Evolutionary conservation across 2,113 vertebrate genomes (phyloP).

Genomic region (Conger conger): DNA sequence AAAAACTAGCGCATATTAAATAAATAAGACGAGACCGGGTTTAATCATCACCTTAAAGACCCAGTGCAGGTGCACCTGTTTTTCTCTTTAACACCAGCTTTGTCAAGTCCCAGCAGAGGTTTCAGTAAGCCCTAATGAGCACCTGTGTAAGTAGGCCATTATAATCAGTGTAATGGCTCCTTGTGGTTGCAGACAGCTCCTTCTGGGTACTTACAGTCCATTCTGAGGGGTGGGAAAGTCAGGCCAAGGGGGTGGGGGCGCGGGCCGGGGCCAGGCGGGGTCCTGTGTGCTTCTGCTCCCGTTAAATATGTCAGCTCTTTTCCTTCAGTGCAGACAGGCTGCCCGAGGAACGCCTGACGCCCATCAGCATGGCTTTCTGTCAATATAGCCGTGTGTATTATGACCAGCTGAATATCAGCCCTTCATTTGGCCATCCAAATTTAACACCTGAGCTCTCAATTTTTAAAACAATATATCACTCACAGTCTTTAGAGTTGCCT

Average conservation of each 20-base stretch:
- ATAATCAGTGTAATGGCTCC: constrained; percentile 35
- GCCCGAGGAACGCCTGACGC: not conserved
- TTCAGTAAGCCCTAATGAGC: constrained; percentile 38
- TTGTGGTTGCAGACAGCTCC: not conserved
- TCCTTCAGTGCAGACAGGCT: not conserved
- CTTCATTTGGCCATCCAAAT: not conserved
- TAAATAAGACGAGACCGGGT: not conserved
- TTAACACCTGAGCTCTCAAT: not conserved
- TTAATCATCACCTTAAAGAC: not conserved
- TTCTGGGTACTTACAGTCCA: not conserved
- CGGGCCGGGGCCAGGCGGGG: not conserved
- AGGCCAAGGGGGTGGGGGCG: not conserved
- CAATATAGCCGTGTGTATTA: not conserved
- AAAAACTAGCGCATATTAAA: not conserved
- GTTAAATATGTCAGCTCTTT: not conserved
- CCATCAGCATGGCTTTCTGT: not conserved
- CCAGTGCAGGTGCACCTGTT: not conserved
- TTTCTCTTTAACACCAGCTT: not conserved
- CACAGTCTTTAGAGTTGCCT: not conserved
- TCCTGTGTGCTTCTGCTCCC: not conserved
- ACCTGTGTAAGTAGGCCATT: constrained; percentile 44
- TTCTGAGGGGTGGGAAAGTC: not conserved
- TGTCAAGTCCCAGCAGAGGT: constrained; percentile 31
- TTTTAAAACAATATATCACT: not conserved
- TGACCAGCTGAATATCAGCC: constrained; percentile 18